Conservation (phyloP, 2,113 vertebrate genomes). For the Puntigrus tetrazona region DNA sequence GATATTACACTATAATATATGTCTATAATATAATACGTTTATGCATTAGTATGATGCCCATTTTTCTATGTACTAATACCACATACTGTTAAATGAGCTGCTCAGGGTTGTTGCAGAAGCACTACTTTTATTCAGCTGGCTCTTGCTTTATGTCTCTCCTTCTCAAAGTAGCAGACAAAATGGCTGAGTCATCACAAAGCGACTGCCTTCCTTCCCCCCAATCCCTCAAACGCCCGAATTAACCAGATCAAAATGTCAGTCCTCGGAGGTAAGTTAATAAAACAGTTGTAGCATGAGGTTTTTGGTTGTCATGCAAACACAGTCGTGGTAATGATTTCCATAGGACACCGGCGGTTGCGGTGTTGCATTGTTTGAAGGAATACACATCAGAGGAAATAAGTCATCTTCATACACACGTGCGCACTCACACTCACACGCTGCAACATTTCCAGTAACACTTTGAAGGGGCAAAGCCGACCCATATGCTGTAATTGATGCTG, state of each 20-base stretch:
- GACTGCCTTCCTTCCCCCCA: not conserved
- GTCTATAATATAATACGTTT: no score
- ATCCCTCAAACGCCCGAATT: not conserved
- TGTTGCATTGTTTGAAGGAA: conserved; percentile 41
- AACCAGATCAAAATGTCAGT: conserved; percentile 40
- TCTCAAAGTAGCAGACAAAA: not conserved
- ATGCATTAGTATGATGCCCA: not conserved
- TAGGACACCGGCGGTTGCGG: not conserved
- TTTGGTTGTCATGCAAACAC: not conserved
- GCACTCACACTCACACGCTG: not conserved
- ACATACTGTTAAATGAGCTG: no score
- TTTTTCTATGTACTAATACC: no score
- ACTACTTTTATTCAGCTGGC: not conserved
- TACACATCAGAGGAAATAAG: conserved; percentile 19
- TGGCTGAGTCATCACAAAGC: conserved; percentile 39
- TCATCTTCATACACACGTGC: not conserved
- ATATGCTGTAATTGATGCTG: conserved; percentile 44
- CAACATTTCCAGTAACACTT: conserved; percentile 46
- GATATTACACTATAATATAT: not conserved
- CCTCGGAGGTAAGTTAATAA: not conserved
- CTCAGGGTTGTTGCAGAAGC: not conserved
- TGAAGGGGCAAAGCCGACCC: conserved; percentile 11
- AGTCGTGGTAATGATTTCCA: conserved; percentile 13
- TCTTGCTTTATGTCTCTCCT: not conserved
- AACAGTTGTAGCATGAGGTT: not conserved